phyloP scores from a whole-genome alignment of 1,140 invertebrate genomes.

The Musca domestica region DNA sequence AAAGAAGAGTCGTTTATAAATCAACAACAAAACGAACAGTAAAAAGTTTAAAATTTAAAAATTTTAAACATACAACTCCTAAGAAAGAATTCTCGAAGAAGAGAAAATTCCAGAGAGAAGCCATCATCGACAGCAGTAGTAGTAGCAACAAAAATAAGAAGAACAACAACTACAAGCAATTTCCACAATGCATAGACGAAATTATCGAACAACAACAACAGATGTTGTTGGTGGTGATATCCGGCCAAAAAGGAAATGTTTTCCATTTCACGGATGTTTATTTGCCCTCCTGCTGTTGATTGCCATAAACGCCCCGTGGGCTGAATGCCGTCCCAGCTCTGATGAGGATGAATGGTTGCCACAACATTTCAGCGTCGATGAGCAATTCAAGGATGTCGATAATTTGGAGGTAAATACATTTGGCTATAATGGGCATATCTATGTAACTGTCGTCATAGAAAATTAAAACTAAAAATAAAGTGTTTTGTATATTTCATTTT shows the following conservation, averaged over 20 bases:
- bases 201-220: background rate
- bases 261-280: slow-evolving; percentile 25
- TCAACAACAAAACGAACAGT: background rate
- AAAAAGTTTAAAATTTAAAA: background rate
- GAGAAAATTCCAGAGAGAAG: background rate
- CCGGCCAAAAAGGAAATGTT: slow-evolving; percentile 24
- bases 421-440: background rate
- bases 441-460: background rate
- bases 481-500: background rate
- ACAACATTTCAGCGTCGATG: slow-evolving; percentile 28
- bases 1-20: background rate
- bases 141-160: background rate
- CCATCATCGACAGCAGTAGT: background rate
- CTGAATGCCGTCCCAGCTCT: slow-evolving; percentile 5
- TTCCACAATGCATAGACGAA: background rate
- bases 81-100: background rate
- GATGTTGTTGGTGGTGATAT: slow-evolving; percentile 9
- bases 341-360: slow-evolving; percentile 28
- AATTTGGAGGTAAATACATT: slow-evolving; percentile 40
- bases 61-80: background rate
- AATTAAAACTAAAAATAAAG: background rate
- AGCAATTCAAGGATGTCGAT: slow-evolving; percentile 30
- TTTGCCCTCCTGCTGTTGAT: slow-evolving; percentile 8
- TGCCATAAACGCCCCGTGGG: background rate
- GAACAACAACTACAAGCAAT: background rate